These are phyloP conservation scores for Neuroterus valhalla DNA, from an alignment of 1,140 invertebrate genomes.

Conservation along the genomic window DNA sequence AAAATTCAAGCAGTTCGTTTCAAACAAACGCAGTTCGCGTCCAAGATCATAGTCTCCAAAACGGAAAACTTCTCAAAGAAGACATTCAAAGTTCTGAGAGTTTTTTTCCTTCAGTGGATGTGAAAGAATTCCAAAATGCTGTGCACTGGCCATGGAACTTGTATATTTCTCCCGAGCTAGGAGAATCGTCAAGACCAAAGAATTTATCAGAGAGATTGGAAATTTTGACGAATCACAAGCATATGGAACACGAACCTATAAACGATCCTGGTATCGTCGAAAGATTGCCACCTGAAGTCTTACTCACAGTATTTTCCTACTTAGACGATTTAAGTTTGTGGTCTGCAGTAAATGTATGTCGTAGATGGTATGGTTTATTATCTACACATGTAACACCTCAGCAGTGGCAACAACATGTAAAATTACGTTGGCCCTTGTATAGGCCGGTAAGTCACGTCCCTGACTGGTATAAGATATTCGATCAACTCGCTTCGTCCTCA, in stretches of 20 bases:
- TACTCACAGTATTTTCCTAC: slow-evolving; percentile 90
- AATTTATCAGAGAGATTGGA: slow-evolving; percentile 72
- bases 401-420: slow-evolving; percentile 86
- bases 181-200: slow-evolving; percentile 61
- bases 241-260: slow-evolving; percentile 66
- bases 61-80: slow-evolving; percentile 36
- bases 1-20: background rate
- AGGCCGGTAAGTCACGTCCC: slow-evolving; percentile 81
- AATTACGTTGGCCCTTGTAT: slow-evolving; percentile 88
- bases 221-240: slow-evolving; percentile 71
- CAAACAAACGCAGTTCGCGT: background rate
- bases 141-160: slow-evolving; percentile 49
- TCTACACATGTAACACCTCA: slow-evolving; percentile 83
- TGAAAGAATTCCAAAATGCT: slow-evolving; percentile 34
- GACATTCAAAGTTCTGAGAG: slow-evolving; percentile 31
- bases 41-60: slow-evolving; percentile 30
- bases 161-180: slow-evolving; percentile 46
- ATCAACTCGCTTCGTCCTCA: slow-evolving; percentile 68
- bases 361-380: slow-evolving; percentile 88
- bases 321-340: slow-evolving; percentile 93
- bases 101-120: background rate
- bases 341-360: slow-evolving; percentile 89
- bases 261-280: slow-evolving; percentile 75
- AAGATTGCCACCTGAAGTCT: slow-evolving; percentile 83
- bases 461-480: slow-evolving; percentile 87